Base-by-base conservation (phyloP, 2,888 invertebrate genomes). In the Cabera pusaria region DNA sequence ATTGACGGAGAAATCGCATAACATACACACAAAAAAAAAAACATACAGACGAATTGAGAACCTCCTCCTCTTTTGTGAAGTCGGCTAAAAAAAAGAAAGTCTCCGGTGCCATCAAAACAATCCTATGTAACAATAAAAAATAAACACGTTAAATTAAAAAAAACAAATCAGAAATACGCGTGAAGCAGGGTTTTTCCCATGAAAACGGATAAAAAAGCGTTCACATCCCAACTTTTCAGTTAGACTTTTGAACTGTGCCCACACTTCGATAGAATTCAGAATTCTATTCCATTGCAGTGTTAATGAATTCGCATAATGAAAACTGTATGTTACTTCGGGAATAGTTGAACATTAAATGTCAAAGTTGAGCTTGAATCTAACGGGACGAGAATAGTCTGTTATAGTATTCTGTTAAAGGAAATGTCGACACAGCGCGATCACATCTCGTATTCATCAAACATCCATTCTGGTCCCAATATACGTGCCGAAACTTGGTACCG, bases 371-470 rank as follows among this genome's bases (percentile, higher is more conserved):
- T 14, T 14, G 2, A 4, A 14, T 48, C 24, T 14, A 35, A 14
- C 2, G 14, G 14, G 2, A 14, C 14, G 4, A 14, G 14, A 14
- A 4, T 14, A 4, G 38, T 27, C 25, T 27, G 17, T 18, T 25
- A 27, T 11, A 39, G 23, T 34, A 38, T 39, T 49, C 52, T 43
- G 34, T 57, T 52, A 58, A 52, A 53, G 45, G 39, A 59, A 64
- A 59, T 64, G 56, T 55, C 52, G 50, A 59, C 59, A 61, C 56
- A 55, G 59, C 45, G 51, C 59, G 63, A 70, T 69, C 72, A 60
- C 65, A 73, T 72, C 72, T 72, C 67, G 70, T 73, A 74, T 78
- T 78, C 77, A 78, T 79, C 81, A 81, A 82, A 81, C 77, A 79
- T 63, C 73, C 67, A 76, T 75, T 75, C 74, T 66, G 59, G 69